phyloP scores from a whole-genome alignment of 2,888 invertebrate genomes.

The Folsomia candida region DNA sequence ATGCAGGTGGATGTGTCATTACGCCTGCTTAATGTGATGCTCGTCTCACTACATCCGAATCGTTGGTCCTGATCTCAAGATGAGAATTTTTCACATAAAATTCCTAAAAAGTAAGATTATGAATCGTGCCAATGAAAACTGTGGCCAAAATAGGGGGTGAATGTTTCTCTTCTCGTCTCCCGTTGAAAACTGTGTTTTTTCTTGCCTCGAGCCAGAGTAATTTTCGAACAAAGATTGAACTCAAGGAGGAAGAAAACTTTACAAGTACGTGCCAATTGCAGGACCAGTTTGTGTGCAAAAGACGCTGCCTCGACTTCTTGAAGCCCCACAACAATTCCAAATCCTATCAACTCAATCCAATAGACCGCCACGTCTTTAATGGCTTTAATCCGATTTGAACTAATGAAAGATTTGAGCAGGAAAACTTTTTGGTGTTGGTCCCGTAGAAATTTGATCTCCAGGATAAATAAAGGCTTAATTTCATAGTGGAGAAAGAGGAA shows the following conservation, averaged over 20 bases:
- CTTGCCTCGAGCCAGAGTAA: not conserved
- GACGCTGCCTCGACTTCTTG: not conserved
- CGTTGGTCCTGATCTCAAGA: too few species aligned
- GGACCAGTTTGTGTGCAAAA: not conserved
- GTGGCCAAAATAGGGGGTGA: too few species aligned
- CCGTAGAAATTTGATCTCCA: conserved; percentile 9
- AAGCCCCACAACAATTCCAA: not conserved
- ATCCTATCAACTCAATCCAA: not conserved
- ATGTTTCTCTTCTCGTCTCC: not conserved
- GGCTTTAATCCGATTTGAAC: conserved; percentile 5
- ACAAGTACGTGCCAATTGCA: not conserved
- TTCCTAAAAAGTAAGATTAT: not conserved
- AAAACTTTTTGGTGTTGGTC: not conserved
- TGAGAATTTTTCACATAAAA: too few species aligned
- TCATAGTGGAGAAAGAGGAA: not conserved
- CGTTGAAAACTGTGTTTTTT: not conserved
- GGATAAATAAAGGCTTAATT: conserved; percentile 11
- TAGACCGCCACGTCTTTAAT: not conserved
- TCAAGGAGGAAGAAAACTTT: not conserved
- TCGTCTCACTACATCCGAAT: too few species aligned
- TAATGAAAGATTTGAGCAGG: conserved; percentile 7
- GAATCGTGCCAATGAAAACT: not conserved
- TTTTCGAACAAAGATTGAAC: not conserved
- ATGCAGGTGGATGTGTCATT: too few species aligned
- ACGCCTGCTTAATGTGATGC: too few species aligned